Evolutionary conservation across 92 coral and sea anemone species (phyloP).

Genomic region (Actinernus sp.): DNA sequence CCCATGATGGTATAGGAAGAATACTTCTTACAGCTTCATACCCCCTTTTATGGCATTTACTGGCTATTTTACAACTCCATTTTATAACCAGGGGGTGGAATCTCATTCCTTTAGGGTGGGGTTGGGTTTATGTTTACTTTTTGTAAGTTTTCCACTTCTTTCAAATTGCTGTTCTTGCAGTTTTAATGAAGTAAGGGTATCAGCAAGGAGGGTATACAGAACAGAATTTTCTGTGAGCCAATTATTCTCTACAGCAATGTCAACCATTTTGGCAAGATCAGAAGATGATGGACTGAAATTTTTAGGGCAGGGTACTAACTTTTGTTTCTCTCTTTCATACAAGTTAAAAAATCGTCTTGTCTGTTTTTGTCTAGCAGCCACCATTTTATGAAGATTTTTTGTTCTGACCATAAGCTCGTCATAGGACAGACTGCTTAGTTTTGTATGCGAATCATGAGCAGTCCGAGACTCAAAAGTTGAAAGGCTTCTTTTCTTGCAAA

Average conservation of each 20-base stretch:
- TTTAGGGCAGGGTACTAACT: too few relatives aligned
- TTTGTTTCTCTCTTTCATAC: slow-evolving; percentile 16
- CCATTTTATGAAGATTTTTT: slow-evolving; percentile 13
- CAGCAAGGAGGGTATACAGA: slow-evolving; percentile 23
- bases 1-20: slow-evolving; percentile 50
- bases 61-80: slow-evolving; percentile 54
- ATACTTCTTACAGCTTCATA: slow-evolving; percentile 45
- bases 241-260: slow-evolving; percentile 26
- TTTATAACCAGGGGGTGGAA: slow-evolving; percentile 60
- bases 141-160: slow-evolving; percentile 22
- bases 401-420: slow-evolving; percentile 32
- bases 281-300: slow-evolving; percentile 35
- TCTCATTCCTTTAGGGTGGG: slow-evolving; percentile 63
- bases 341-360: slow-evolving; percentile 4
- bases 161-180: slow-evolving; percentile 28
- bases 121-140: slow-evolving; percentile 16
- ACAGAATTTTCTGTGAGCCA: slow-evolving; percentile 37
- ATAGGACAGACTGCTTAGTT: slow-evolving; percentile 10
- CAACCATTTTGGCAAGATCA: slow-evolving; percentile 25
- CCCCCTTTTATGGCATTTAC: slow-evolving; percentile 40
- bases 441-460: slow-evolving; percentile 14
- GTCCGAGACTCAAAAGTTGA: slow-evolving; percentile 9
- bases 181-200: slow-evolving; percentile 20
- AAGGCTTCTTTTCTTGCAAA: not conserved
- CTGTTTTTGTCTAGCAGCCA: slow-evolving; percentile 2